Evolutionary conservation across 2,113 vertebrate species (phyloP).

Genomic region (Grantiella picta): DNA sequence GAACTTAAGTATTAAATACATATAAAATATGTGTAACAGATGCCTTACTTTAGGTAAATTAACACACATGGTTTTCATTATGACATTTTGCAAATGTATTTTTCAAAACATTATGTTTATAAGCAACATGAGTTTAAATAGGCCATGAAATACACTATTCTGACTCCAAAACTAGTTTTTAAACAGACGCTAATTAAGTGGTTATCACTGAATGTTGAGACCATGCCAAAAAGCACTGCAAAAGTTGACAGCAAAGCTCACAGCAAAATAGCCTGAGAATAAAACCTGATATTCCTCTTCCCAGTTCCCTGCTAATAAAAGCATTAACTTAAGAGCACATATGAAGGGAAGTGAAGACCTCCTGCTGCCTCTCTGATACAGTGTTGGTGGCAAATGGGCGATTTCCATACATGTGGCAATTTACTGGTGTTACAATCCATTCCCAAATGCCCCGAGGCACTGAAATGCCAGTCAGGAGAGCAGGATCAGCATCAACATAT

Average conservation of each 20-base stretch:
- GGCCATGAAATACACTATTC: background rate
- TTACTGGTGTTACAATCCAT: background rate
- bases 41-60: background rate
- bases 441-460: background rate
- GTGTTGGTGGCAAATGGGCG: conserved; percentile 17
- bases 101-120: background rate
- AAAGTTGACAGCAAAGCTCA: conserved; percentile 26
- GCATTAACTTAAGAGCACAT: conserved; percentile 26
- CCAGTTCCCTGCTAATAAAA: conserved; percentile 25
- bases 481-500: background rate
- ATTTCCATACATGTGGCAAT: conserved; percentile 25
- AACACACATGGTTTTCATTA: background rate
- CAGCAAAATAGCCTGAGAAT: conserved; percentile 9
- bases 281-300: conserved; percentile 21
- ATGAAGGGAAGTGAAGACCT: conserved; percentile 7
- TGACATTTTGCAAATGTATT: background rate
- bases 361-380: conserved; percentile 29
- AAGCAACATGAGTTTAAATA: background rate
- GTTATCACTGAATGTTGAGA: background rate
- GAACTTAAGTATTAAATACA: background rate
- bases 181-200: conserved; percentile 24
- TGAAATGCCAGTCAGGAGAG: conserved; percentile 14
- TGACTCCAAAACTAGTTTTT: background rate
- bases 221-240: background rate
- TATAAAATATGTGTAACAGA: background rate